These are phyloP conservation scores for Panurus biarmicus DNA, from an alignment of 2,113 vertebrate genomes.

Conservation along the genomic window DNA sequence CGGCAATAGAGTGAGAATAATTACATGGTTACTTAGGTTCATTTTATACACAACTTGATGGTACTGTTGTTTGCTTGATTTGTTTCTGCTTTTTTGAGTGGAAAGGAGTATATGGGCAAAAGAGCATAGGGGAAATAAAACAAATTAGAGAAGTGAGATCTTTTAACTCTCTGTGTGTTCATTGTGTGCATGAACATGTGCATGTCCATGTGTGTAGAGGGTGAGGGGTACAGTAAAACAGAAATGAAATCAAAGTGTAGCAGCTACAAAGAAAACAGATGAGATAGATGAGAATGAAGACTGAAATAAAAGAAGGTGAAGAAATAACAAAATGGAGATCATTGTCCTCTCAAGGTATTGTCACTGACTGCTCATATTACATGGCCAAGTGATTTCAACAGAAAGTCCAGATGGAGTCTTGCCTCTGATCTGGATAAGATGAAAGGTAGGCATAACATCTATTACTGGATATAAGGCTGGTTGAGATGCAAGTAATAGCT, in stretches of 20 bases:
- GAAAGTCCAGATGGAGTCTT: neutral
- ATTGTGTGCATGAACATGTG: neutral
- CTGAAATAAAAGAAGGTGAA: neutral
- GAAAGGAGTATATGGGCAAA: neutral
- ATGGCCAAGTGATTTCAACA: neutral
- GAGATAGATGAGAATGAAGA: neutral
- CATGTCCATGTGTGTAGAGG: neutral
- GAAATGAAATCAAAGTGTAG: neutral
- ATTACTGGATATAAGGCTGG: neutral
- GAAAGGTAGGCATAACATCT: neutral
- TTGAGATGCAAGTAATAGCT: neutral
- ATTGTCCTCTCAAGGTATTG: neutral
- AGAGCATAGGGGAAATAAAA: neutral
- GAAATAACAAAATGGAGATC: neutral
- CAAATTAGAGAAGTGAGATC: neutral
- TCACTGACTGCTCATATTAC: neutral
- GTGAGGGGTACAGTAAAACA: neutral
- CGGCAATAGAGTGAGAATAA: slow-evolving; percentile 22
- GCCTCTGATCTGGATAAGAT: neutral
- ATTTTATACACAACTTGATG: slow-evolving; percentile 32
- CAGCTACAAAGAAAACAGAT: neutral
- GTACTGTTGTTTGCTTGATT: slow-evolving; percentile 14
- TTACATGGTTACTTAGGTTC: slow-evolving; percentile 54
- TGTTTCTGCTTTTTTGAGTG: neutral
- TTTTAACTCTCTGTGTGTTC: neutral